Conservation (phyloP, 2,888 invertebrate genomes). For the Drosophila villosipedis region DNA sequence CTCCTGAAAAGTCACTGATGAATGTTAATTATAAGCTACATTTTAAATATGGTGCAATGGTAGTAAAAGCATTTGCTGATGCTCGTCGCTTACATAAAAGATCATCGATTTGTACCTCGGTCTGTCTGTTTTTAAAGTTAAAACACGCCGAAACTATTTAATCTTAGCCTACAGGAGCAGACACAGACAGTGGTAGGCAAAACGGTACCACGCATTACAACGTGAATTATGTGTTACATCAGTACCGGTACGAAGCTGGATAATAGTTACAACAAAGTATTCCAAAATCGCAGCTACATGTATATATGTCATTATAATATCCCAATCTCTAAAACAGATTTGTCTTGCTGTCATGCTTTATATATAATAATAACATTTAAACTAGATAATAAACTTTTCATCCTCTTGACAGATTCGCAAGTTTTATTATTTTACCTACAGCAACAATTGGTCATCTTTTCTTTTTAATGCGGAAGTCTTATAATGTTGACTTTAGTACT, state of each 20-base stretch:
- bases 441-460: conserved; percentile 57
- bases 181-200: neutral
- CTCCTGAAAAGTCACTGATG: conserved; percentile 12
- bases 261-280: conserved; percentile 50
- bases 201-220: conserved; percentile 39
- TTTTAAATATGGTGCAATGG: conserved; percentile 52
- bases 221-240: conserved; percentile 29
- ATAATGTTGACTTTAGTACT: conserved; percentile 18
- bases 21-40: conserved; percentile 52
- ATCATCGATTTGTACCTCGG: conserved; percentile 32
- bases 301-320: conserved; percentile 22
- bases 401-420: conserved; percentile 38
- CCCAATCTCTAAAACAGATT: conserved; percentile 47
- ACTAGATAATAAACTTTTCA: conserved; percentile 32
- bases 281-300: conserved; percentile 11
- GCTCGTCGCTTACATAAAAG: conserved; percentile 29
- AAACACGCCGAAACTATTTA: conserved; percentile 25
- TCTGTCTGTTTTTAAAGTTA: conserved; percentile 23
- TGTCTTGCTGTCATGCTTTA: conserved; percentile 19
- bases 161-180: conserved; percentile 16
- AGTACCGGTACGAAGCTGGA: conserved; percentile 11
- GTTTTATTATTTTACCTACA: conserved; percentile 30
- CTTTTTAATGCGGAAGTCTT: conserved; percentile 65
- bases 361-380: conserved; percentile 9
- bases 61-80: conserved; percentile 23